Evolutionary conservation across 2,797 vertebrate genomes (phyloP), one percentile per base, ranked within the genome.

Genomic region (Luscinia megarhynchos): DNA sequence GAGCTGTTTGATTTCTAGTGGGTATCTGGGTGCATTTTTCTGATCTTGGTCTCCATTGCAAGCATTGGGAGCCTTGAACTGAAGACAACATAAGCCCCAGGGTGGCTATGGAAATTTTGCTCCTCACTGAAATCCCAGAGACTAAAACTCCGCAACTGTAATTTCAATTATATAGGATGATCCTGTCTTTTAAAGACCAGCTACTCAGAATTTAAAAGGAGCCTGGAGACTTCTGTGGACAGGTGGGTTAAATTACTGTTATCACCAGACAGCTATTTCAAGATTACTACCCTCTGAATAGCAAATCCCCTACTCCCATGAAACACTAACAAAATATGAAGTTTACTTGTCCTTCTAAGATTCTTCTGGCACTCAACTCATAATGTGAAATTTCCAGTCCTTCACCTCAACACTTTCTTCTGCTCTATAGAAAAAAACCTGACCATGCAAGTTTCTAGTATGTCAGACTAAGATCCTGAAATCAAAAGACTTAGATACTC

Each of bases 211-310:
- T 94, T 95, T 86, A 87, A 96, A 94, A 93, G 67, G 66, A 92
- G 69, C 82, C 79, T 87, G 55, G 58, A 96, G 51, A 91, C 66
- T 96, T 87, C 68, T 66, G 81, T 12, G 18, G 55, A 94, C 13
- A 57, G 72, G 57, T 70, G 96, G 82, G 78, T 96, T 96, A 95
- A 97, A 97, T 96, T 97, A 94, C 32, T 93, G 83, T 94, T 95
- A 94, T 96, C 97, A 96, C 27, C 12, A 89, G 73, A 59, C 51
- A 63, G 36, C 91, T 96, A 63, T 96, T 95, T 94, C 85, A 95
- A 95, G 80, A 90, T 94, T 94, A 83, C 51, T 94, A 27, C 36
- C 53, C 38, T 94, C 89, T 90, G 72, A 95, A 92, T 75, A 94
- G 50, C 61, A 91, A 78, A 77, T 70, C 46, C n/a, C 17, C 26